Evolutionary conservation across 2,113 vertebrate species (phyloP).

Genomic region (Rhinolophus sinicus): DNA sequence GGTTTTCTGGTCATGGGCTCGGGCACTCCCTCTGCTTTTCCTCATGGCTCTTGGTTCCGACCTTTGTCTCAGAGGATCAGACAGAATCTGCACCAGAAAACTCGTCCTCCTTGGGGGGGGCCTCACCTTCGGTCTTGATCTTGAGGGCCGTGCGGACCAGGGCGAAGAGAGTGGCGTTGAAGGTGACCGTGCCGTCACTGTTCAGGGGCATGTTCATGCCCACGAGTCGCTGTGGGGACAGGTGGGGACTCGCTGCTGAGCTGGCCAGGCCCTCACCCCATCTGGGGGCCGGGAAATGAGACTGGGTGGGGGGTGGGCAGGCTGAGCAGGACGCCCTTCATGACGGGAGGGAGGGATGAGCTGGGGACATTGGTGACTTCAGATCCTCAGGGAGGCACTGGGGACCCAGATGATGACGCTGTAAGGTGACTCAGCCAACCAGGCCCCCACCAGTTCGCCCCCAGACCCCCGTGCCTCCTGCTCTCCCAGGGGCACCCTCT

Average conservation of each 20-base stretch:
- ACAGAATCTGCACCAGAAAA: not conserved
- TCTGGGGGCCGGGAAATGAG: not conserved
- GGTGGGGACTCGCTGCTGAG: not conserved
- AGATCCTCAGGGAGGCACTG: not conserved
- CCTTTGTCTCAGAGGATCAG: not conserved
- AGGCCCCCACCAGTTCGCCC: not conserved
- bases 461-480: accelerated
- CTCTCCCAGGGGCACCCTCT: not conserved
- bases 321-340: not conserved
- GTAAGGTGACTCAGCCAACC: accelerated
- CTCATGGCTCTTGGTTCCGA: not conserved
- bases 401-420: not conserved
- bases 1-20: not conserved
- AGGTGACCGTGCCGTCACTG: constrained; percentile 97
- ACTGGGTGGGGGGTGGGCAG: not conserved
- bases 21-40: too few species aligned
- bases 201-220: constrained; percentile 99
- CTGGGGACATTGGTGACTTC: accelerated
- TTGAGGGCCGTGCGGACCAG: constrained; percentile 97
- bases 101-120: not conserved
- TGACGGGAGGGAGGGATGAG: not conserved
- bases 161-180: constrained; percentile 97
- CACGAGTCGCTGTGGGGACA: constrained; percentile 90
- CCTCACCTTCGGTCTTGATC: constrained; percentile 98
- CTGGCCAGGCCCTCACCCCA: accelerated